These are phyloP conservation scores for Phaonia tiefii DNA, from an alignment of 2,888 invertebrate genomes.

Conservation along the genomic window DNA sequence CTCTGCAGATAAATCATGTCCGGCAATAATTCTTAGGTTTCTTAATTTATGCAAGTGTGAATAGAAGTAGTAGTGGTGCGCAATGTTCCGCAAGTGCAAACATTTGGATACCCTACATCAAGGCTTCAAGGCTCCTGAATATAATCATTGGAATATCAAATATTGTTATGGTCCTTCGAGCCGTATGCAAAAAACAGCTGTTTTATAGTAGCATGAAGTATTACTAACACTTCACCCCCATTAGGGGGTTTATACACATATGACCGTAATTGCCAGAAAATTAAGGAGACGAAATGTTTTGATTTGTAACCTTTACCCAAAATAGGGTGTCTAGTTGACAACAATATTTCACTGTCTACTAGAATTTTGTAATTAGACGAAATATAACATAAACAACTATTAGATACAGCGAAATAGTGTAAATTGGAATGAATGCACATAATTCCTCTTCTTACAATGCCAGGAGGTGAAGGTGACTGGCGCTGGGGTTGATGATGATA, in stretches of 20 bases:
- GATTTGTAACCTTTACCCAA: too few species aligned
- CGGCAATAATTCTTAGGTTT: slow-evolving; percentile 41
- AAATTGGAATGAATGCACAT: slow-evolving; percentile 50
- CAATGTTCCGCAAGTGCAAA: neutral
- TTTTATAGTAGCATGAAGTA: too few species aligned
- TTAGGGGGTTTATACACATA: too few species aligned
- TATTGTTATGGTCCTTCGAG: too few species aligned
- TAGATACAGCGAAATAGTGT: slow-evolving; percentile 37
- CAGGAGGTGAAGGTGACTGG: neutral
- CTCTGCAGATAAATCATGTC: slow-evolving; percentile 44
- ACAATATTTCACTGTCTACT: neutral
- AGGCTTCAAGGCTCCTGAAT: too few species aligned
- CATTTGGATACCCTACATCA: neutral
- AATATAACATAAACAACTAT: slow-evolving; percentile 53
- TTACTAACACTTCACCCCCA: too few species aligned
- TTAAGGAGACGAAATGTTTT: too few species aligned
- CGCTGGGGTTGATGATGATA: neutral
- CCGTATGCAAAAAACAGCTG: too few species aligned
- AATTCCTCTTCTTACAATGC: neutral
- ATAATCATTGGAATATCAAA: too few species aligned
- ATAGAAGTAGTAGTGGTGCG: neutral
- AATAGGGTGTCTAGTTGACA: slow-evolving; percentile 11
- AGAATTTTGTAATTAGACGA: slow-evolving; percentile 44
- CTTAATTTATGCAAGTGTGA: slow-evolving; percentile 13
- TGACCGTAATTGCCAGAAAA: too few species aligned